phyloP scores from a whole-genome alignment of 2,888 invertebrate genomes.

The Conistra vaccinii region DNA sequence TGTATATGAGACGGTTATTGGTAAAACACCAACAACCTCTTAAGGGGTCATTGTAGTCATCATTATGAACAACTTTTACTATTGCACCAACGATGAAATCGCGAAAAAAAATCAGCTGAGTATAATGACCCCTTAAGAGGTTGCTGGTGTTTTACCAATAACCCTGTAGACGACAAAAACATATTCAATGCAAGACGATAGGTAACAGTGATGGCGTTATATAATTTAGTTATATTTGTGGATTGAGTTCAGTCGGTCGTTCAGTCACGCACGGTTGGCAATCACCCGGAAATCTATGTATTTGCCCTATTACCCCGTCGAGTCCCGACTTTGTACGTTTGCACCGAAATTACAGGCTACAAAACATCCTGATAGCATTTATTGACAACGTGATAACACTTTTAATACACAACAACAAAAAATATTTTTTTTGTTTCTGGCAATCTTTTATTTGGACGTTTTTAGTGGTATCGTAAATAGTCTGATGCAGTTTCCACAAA shows the following conservation, averaged over 20 bases:
- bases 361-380: slow-evolving; percentile 64
- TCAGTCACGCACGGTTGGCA: slow-evolving; percentile 76
- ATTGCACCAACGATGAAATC: too few relatives aligned
- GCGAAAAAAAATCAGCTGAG: too few relatives aligned
- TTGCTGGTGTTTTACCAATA: too few relatives aligned
- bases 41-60: too few relatives aligned
- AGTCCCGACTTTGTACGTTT: slow-evolving; percentile 53
- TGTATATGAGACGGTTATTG: slow-evolving; percentile 5
- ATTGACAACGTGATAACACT: slow-evolving; percentile 65
- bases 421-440: slow-evolving; percentile 2
- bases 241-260: slow-evolving; percentile 64
- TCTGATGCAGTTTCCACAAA: slow-evolving; percentile 36
- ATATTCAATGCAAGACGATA: slow-evolving; percentile 32
- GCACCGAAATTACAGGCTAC: slow-evolving; percentile 60
- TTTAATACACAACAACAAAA: slow-evolving; percentile 32
- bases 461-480: slow-evolving; percentile 46
- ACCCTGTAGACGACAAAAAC: slow-evolving; percentile 28
- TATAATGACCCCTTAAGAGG: too few relatives aligned
- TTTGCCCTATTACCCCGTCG: slow-evolving; percentile 73
- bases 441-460: slow-evolving; percentile 46
- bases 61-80: too few relatives aligned
- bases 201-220: slow-evolving; percentile 45
- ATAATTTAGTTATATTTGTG: slow-evolving; percentile 63
- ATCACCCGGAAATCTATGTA: slow-evolving; percentile 80
- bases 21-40: too few relatives aligned